phyloP scores from a whole-genome alignment of 2,113 vertebrate genomes.

The Clarias macrocephalus region DNA sequence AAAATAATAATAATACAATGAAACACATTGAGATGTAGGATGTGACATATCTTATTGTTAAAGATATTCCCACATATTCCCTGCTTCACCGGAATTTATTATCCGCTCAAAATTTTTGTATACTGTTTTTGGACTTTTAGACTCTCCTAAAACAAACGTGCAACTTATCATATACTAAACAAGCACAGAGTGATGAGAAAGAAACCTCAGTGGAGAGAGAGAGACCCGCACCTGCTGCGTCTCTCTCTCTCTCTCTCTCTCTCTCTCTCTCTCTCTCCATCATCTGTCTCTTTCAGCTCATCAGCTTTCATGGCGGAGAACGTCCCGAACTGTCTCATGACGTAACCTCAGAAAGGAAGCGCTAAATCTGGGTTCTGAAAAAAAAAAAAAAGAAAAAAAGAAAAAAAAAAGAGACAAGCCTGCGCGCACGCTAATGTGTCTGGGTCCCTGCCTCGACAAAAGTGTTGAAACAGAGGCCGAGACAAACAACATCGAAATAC shows the following conservation, averaged over 20 bases:
- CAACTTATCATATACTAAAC: not conserved
- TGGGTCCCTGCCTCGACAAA: conserved; percentile 1
- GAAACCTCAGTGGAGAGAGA: too few species aligned
- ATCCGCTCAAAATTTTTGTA: not conserved
- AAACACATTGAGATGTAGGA: not conserved
- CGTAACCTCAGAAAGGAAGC: not conserved
- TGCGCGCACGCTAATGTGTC: conserved; percentile 16
- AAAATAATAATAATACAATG: not conserved
- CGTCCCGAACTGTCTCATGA: not conserved
- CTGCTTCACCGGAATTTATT: not conserved
- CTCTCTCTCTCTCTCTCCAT: not conserved
- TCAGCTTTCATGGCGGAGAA: not conserved
- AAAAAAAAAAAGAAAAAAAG: too few species aligned
- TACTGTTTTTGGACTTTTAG: not conserved
- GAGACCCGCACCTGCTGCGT: not conserved
- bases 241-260: too few species aligned
- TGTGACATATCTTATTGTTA: not conserved
- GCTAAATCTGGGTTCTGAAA: not conserved
- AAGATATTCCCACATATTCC: not conserved
- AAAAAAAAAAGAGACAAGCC: too few species aligned
- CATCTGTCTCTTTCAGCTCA: not conserved
- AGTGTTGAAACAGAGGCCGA: not conserved
- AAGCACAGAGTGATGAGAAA: not conserved
- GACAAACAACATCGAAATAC: not conserved
- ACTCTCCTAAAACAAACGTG: not conserved